Conservation (phyloP, 2,797 vertebrate genomes). For the Oceanodroma leucorhoa region DNA sequence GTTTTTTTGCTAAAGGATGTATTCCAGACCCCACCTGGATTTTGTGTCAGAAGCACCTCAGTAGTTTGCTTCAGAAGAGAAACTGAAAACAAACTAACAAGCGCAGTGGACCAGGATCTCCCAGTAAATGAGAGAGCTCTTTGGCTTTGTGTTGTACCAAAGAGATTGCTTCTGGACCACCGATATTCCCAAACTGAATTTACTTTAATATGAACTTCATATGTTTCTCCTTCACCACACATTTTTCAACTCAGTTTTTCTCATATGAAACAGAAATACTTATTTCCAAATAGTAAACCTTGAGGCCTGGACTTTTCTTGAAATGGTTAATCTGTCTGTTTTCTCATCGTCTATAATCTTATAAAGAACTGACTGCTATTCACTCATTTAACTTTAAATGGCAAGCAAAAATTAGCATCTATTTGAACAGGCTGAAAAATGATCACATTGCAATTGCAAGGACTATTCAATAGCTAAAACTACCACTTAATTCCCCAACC, state of each 20-base stretch:
- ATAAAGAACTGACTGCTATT: neutral
- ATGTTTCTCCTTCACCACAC: neutral
- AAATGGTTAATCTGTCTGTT: neutral
- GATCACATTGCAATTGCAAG: neutral
- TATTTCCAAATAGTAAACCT: neutral
- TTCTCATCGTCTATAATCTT: neutral
- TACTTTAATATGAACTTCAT: neutral
- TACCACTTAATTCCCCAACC: accelerated
- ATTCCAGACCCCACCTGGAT: neutral
- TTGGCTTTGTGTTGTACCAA: accelerated
- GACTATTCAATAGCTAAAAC: neutral
- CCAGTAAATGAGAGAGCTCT: neutral
- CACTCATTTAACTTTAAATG: neutral
- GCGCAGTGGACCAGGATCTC: neutral
- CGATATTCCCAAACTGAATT: neutral
- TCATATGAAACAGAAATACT: neutral
- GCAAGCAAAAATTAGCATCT: neutral
- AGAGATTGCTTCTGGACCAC: neutral
- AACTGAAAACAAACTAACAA: neutral
- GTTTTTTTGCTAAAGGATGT: neutral
- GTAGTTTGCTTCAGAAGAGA: neutral
- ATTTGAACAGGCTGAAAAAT: neutral
- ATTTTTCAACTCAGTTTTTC: neutral
- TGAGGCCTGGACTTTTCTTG: neutral
- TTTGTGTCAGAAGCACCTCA: neutral